phyloP scores from a whole-genome alignment of 2,888 invertebrate species.

The Hanleya hanleyi region DNA sequence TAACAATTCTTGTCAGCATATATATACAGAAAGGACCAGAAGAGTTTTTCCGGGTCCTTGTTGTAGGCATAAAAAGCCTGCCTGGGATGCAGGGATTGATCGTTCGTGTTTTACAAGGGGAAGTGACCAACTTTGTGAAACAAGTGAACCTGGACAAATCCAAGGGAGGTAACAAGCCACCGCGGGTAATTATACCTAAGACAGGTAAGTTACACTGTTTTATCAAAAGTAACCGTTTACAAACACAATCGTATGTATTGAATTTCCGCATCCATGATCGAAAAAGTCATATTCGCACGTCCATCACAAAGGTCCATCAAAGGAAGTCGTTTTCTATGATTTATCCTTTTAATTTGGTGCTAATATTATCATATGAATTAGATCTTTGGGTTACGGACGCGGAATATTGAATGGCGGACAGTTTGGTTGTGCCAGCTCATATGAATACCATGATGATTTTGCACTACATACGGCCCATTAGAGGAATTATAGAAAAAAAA shows the following conservation, averaged over 20 bases:
- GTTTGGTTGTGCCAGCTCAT: no score
- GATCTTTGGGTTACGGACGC: no score
- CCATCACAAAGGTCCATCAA: no score
- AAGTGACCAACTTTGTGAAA: conserved; percentile 53
- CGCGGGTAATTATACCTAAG: conserved; percentile 47
- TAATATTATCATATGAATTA: no score
- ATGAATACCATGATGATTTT: no score
- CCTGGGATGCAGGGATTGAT: conserved; percentile 52
- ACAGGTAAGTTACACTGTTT: conserved; percentile 39
- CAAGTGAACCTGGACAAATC: conserved; percentile 44
- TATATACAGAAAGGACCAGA: conserved; percentile 47
- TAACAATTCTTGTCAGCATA: conserved; percentile 48
- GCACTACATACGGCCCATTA: no score
- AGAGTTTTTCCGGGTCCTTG: conserved; percentile 49
- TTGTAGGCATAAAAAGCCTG: conserved; percentile 51
- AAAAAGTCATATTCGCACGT: no score
- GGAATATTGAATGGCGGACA: no score
- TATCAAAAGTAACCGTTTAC: background rate
- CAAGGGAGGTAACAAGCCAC: conserved; percentile 32
- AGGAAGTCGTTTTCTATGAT: no score
- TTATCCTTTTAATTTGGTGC: no score
- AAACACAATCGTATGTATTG: background rate
- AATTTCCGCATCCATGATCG: no score
- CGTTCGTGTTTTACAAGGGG: conserved; percentile 45
- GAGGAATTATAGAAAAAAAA: no score